Evolutionary conservation across 1,140 invertebrate genomes (phyloP).

Genomic region (Diorhabda carinulata): DNA sequence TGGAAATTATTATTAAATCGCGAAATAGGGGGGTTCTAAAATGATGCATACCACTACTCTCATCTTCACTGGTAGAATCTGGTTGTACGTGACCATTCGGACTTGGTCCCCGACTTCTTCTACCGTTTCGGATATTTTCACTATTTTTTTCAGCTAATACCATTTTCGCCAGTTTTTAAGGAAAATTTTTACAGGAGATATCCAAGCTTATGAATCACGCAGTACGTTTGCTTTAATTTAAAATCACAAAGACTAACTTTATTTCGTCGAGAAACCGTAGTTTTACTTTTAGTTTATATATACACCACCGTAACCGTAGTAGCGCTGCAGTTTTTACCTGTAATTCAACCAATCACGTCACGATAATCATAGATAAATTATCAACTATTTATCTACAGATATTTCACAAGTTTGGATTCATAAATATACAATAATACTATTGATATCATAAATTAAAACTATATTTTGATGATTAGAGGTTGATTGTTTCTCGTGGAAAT

Average conservation of each 20-base stretch:
- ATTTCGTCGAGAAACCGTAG: conserved; percentile 37
- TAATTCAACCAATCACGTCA: not conserved
- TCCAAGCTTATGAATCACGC: conserved; percentile 26
- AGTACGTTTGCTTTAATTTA: conserved; percentile 24
- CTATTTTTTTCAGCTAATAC: conserved; percentile 81
- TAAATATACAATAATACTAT: too few relatives aligned
- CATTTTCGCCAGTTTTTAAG: conserved; percentile 54
- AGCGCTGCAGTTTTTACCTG: not conserved
- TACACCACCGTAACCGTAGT: conserved; percentile 6
- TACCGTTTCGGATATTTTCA: conserved; percentile 76
- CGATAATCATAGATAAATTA: too few relatives aligned
- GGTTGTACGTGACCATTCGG: conserved; percentile 78
- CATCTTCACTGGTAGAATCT: conserved; percentile 74
- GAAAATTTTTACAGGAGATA: conserved; percentile 13
- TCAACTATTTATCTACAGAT: too few relatives aligned
- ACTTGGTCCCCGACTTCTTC: conserved; percentile 81
- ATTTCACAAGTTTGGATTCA: too few relatives aligned
- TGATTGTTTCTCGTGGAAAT: too few relatives aligned
- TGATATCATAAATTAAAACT: too few relatives aligned
- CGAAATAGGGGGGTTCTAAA: conserved; percentile 23
- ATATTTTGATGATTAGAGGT: too few relatives aligned
- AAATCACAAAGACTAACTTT: conserved; percentile 31
- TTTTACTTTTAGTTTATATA: conserved; percentile 23
- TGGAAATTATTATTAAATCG: not conserved
- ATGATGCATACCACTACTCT: conserved; percentile 61